Conservation (phyloP, 2,797 vertebrate genomes). For the Gymnopithys bicolor region DNA sequence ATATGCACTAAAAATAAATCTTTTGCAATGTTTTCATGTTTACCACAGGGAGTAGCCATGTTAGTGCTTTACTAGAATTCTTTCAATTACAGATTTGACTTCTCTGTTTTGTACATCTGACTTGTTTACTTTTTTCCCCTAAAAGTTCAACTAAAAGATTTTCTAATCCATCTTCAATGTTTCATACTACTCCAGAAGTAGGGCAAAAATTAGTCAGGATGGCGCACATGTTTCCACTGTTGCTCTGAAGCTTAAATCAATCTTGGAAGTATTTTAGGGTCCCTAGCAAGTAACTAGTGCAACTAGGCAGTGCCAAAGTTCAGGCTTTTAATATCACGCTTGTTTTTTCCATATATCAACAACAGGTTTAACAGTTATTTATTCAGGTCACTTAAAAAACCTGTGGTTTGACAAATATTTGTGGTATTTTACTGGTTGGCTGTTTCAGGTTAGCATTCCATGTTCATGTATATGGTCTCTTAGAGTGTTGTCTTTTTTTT, state of each 20-base stretch:
- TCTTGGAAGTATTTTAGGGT: neutral
- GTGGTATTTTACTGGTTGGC: neutral
- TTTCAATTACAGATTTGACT: neutral
- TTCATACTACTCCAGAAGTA: neutral
- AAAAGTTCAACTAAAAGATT: neutral
- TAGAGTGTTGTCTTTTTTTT: fast-evolving
- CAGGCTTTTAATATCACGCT: neutral
- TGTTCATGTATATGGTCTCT: fast-evolving
- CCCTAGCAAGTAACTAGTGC: fast-evolving
- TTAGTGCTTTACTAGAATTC: neutral
- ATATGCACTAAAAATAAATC: neutral
- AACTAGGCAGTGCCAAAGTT: fast-evolving
- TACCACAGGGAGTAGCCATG: fast-evolving
- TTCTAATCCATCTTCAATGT: neutral
- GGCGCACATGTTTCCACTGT: neutral
- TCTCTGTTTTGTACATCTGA: neutral
- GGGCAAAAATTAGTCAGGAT: neutral
- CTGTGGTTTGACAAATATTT: neutral
- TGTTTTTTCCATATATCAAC: neutral
- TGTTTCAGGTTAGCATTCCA: neutral
- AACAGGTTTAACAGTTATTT: neutral
- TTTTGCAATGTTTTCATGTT: fast-evolving
- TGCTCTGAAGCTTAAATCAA: neutral
- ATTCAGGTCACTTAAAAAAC: neutral
- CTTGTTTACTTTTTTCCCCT: neutral